Base-by-base conservation (phyloP, 2,113 vertebrate genomes). In the Phrynosoma platyrhinos region DNA sequence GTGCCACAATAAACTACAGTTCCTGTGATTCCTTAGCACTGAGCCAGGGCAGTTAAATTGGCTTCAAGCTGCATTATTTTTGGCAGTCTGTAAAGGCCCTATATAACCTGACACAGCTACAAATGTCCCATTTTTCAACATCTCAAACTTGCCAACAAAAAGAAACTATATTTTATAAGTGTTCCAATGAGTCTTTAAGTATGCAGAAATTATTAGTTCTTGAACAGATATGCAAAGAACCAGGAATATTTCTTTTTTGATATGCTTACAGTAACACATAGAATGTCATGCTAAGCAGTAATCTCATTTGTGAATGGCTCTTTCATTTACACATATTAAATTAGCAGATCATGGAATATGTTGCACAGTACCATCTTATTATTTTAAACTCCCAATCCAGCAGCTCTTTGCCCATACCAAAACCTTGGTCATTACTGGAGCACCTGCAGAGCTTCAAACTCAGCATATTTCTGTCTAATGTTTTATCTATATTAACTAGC, bases 321-420 rank as follows among this genome's bases (percentile, higher is more conserved):
- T 75, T 71, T 68, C 68, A 25, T 36, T 66, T 10, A 80, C 10
- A 53, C 32, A 79, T 40, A 12, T 84, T 79, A 76, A 62, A 79
- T 27, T 64, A 12, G 40, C 85, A 83, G 25, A 32, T 40, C 42
- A 62, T 32, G 71, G 30, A 23, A 74, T 91, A 89, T 92, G 91
- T 92, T 94, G 91, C 68, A 86, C 4, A 32, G 52, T 64, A 93
- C 84, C 87, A 53, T 79, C 90, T 92, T 93, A 90, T 80, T 79
- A 0, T 1, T 92, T 89, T 91, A 71, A 79, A 40, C 2, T 69
- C 83, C 77, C 36, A 90, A 13, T 80, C 0, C 1, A 71, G n/a
- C 72, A 16, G 27, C n/a, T 72, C n/a, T 14, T 71, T 64, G 40
- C 71, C 75, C 30, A 55, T 40, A 25, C 30, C 75, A 72, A 64